Percentiles rank a stretch among this genome's conserved stretches.
Evolutionary conservation across 2,888 invertebrate species (phyloP).

Genomic region (Aradus depressus): DNA sequence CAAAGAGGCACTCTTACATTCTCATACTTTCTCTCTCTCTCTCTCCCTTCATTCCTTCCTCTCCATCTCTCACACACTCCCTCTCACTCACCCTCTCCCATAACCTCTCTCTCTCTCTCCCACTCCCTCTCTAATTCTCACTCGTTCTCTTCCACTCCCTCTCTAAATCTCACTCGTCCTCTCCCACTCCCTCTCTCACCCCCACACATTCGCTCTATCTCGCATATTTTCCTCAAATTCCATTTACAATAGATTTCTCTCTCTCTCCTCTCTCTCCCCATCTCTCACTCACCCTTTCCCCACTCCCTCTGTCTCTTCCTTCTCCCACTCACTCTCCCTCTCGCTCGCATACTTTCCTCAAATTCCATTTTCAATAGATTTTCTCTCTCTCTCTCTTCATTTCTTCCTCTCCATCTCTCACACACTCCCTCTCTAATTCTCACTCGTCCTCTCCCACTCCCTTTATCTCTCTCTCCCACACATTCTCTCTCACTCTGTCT

Average conservation of each 20-base stretch:
- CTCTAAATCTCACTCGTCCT: background rate
- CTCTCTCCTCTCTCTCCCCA: background rate
- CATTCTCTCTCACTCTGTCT: background rate
- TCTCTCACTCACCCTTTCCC: background rate
- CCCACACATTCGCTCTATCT: background rate
- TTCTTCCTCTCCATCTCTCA: too few species aligned
- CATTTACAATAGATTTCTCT: too few species aligned
- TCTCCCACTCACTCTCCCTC: background rate
- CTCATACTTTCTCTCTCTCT: too few species aligned
- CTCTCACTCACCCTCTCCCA: too few species aligned
- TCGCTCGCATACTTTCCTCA: background rate
- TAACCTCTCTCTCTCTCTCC: background rate
- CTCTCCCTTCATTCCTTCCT: too few species aligned
- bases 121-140: background rate
- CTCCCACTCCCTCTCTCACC: background rate
- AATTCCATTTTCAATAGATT: background rate
- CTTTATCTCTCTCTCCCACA: too few species aligned
- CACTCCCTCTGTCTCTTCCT: background rate
- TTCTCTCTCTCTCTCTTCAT: background rate
- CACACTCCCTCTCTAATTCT: too few species aligned
- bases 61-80: too few species aligned
- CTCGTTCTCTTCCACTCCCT: conserved; percentile 1
- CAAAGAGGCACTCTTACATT: too few species aligned
- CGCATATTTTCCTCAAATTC: too few species aligned
- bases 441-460: too few species aligned